Percentiles rank a stretch among this genome's conserved stretches.
Conservation (phyloP, 2,797 vertebrate species). For the Saxicola maurus region DNA sequence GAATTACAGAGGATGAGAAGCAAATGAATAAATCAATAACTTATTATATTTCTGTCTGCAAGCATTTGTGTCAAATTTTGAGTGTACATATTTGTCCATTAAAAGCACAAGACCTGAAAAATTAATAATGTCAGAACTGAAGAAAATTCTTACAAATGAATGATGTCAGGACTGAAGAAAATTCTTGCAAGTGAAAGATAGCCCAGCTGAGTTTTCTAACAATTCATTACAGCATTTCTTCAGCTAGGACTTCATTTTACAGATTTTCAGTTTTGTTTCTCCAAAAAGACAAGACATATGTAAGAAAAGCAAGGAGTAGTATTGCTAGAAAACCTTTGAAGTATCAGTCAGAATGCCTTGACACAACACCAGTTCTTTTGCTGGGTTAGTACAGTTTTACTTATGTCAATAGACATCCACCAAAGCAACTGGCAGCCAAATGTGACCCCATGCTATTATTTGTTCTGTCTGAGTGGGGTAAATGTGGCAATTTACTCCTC, state of each 20-base stretch:
- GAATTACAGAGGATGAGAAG: not conserved
- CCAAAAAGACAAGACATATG: not conserved
- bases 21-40: not conserved
- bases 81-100: not conserved
- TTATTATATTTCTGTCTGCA: not conserved
- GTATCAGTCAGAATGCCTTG: not conserved
- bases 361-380: not conserved
- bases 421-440: not conserved
- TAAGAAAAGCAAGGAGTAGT: not conserved
- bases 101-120: not conserved
- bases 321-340: not conserved
- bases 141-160: not conserved
- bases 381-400: not conserved
- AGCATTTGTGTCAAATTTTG: not conserved
- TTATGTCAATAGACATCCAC: not conserved
- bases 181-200: not conserved
- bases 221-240: slow-evolving; percentile 13
- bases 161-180: not conserved
- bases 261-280: not conserved
- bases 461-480: not conserved
- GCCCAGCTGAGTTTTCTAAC: not conserved
- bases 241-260: not conserved
- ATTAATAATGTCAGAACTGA: not conserved
- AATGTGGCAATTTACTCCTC: not conserved
- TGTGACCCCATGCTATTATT: not conserved